Evolutionary conservation across 2,888 invertebrate species (phyloP).

Genomic region (Allygus modestus): DNA sequence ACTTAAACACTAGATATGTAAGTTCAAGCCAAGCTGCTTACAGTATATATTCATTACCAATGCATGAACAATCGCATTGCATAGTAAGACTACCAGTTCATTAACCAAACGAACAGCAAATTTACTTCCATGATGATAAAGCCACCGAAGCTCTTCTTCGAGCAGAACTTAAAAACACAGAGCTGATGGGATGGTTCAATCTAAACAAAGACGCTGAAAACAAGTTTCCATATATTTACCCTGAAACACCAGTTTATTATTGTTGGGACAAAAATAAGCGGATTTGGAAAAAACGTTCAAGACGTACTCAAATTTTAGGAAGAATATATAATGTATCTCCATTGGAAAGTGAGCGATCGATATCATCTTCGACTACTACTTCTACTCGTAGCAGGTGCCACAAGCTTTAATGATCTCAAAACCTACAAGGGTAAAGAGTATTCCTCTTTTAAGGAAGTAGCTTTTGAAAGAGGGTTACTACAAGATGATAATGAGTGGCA

Average conservation of each 20-base stretch:
- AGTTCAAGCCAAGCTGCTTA: constrained; percentile 73
- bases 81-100: constrained; percentile 72
- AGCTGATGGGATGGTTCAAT: constrained; percentile 46
- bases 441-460: constrained; percentile 32
- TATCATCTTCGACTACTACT: constrained; percentile 61
- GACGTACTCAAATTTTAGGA: constrained; percentile 31
- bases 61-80: constrained; percentile 71
- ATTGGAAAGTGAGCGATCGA: constrained; percentile 27
- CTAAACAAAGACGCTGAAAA: constrained; percentile 45
- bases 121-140: constrained; percentile 54
- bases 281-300: constrained; percentile 12
- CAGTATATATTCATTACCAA: constrained; percentile 71
- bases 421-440: constrained; percentile 30
- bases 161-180: constrained; percentile 41
- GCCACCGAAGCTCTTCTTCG: constrained; percentile 39
- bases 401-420: constrained; percentile 53
- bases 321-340: constrained; percentile 63
- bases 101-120: constrained; percentile 69
- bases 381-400: constrained; percentile 46
- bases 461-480: constrained; percentile 52
- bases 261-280: constrained; percentile 39
- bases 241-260: constrained; percentile 56
- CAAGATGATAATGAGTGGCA: constrained; percentile 63
- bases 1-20: constrained; percentile 70
- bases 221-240: constrained; percentile 53